Base-by-base conservation (phyloP, 2,888 invertebrate species). In the Dryobota labecula region DNA sequence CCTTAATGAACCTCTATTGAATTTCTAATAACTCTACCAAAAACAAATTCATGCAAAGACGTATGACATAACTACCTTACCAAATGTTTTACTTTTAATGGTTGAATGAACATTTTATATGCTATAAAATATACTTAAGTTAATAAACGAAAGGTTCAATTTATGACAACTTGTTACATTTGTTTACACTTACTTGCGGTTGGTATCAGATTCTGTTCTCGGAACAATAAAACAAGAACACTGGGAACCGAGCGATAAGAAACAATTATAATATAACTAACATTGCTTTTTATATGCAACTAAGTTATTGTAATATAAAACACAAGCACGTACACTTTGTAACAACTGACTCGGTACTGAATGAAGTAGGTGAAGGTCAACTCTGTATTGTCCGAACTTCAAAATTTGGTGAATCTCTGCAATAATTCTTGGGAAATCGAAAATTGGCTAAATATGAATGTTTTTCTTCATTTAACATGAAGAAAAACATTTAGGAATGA, bases 201-300 rank as follows among this genome's bases (percentile, higher is more conserved):
- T 8, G 30, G 70, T 57, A 53, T 78, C 78, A 64, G 41, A 56
- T 82, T 76, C 1, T 7, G 41, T 76, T 76, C 70, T 36, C 13
- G 33, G 82, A 82, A 78, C 54, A 49, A 51, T 51, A 60, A 20
- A 69, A 60, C 24, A 66, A 63, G 45, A 70, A 20, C 58, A 36
- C 58, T 82, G 78, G 63, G 82, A 78, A 82, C 82, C 30, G 11
- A 27, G 43, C 51, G 78, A 78, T 78, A 78, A 78, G 24, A 33
- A 18, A 15, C 33, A 30, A 60, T 60, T 51, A 43, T 30, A 60
- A 33, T 53, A 24, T 13, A n/a, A 57, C 72, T 57, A 27, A 79
- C 63, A 24, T 5, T 27, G 53, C 63, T 47, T 47, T 62, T 49
- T 57, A 57, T 38, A 7, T 47, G 63, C 73, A 63, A 54, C 78